Base-by-base conservation (phyloP, 2,888 invertebrate genomes). In the Pemphredon lugubris region DNA sequence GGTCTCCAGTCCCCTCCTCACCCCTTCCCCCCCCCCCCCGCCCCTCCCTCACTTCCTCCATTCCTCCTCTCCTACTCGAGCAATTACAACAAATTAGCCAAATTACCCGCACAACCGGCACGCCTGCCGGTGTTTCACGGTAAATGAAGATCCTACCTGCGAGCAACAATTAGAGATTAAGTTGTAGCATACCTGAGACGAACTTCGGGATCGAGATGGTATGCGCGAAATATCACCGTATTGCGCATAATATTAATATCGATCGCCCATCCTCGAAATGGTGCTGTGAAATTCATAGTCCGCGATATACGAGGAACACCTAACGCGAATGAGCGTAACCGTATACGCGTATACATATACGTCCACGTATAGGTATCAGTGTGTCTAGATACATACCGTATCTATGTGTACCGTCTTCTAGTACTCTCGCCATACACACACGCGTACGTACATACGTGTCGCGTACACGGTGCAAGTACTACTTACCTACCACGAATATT, bases 51-150 rank as follows among this genome's bases (percentile, higher is more conserved):
- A 34, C 45, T 18, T 18, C 48, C 39, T 47, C 59, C 34, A 60
- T 30, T 42, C 14, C 51, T 32, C 32, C 37, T 51, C 60, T 48
- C 65, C 67, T 72, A 77, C 72, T 77, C 71, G 50, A 61, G 77
- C 72, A 78, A 79, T 79, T 79, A 72, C 71, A 63, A 70, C 66
- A 67, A 79, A 77, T 79, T 77, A 79, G 71, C 74, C 71, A 69
- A 79, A 79, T 79, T 76, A 63, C 54, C 69, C 71, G 74, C 51
- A 48, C 64, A 70, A 61, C 61, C 48, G 60, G 37, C 53, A 42
- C 32, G 34, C 59, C 34, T 34, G 59, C 55, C 67, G 21, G 51
- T 63, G 65, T 71, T 73, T 47, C 68, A 48, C 65, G 53, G 63
- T 53, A 55, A 75, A 68, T 64, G 53, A 69, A 66, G 50, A 61